phyloP scores from a whole-genome alignment of 2,113 vertebrate genomes.

The Globicephala melas region DNA sequence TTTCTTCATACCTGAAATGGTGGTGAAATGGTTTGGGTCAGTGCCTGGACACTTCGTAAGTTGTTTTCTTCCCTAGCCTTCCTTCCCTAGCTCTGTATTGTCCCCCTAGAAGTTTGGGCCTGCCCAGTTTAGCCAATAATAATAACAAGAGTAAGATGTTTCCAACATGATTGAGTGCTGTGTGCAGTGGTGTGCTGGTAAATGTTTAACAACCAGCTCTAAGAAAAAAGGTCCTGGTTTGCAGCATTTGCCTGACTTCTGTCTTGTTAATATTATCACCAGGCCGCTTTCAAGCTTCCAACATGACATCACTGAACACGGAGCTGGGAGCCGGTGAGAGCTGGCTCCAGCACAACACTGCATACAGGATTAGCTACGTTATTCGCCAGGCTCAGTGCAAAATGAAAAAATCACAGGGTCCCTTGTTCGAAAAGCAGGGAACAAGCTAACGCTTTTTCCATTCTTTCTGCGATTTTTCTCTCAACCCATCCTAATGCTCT shows the following conservation, averaged over 20 bases:
- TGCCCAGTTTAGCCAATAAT: background rate
- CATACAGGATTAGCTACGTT: background rate
- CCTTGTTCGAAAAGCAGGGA: background rate
- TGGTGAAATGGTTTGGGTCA: background rate
- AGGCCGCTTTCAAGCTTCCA: background rate
- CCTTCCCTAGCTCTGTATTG: background rate
- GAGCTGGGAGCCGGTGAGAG: background rate
- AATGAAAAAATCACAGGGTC: background rate
- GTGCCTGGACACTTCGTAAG: background rate
- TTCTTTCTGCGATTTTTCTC: background rate
- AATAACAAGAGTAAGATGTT: background rate
- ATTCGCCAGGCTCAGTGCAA: background rate
- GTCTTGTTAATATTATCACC: background rate
- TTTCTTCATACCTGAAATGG: background rate
- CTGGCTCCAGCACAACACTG: background rate
- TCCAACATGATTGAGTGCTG: background rate
- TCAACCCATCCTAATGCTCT: background rate
- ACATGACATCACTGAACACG: background rate
- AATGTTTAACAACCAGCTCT: constrained; percentile 43
- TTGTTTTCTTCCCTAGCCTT: background rate
- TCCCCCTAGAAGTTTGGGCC: background rate
- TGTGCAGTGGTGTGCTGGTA: background rate
- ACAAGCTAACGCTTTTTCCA: background rate
- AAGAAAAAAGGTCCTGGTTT: background rate
- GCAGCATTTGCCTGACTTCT: constrained; percentile 11